phyloP scores from a whole-genome alignment of 35 echinoderm and acorn worm genomes.

The Apostichopus parvimensis region DNA sequence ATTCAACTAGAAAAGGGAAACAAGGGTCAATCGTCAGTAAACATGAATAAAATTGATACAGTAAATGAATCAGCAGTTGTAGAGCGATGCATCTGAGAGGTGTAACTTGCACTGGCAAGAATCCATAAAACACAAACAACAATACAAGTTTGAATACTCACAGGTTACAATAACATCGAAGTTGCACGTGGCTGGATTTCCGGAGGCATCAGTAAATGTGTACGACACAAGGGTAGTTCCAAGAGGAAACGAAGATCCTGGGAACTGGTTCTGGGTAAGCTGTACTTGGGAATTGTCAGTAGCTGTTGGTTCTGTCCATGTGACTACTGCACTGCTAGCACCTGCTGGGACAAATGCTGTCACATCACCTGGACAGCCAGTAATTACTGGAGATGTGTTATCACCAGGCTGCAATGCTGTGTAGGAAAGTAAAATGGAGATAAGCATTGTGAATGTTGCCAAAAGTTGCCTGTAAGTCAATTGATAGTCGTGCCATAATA shows the following conservation, averaged over 20 bases:
- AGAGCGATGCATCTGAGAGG: too few relatives aligned
- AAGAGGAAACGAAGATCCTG: conserved; percentile 44
- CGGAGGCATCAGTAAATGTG: conserved; percentile 51
- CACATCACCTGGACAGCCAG: conserved; percentile 44
- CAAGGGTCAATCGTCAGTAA: background rate
- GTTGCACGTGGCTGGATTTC: conserved; percentile 52
- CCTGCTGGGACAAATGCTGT: background rate
- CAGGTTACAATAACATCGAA: conserved; percentile 61
- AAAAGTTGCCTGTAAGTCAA: too few relatives aligned
- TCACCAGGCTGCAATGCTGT: conserved; percentile 22
- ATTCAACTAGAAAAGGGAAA: background rate
- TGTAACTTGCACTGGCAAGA: background rate
- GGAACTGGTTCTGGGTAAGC: conserved; percentile 11
- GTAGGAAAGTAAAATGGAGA: background rate
- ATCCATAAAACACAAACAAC: background rate
- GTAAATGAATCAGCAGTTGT: background rate
- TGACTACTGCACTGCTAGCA: background rate
- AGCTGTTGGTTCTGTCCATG: conserved; percentile 68
- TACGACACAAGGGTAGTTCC: conserved; percentile 58
- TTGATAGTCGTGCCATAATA: too few relatives aligned
- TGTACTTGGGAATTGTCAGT: conserved; percentile 57
- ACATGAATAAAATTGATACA: background rate
- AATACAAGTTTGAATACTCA: background rate
- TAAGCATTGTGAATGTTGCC: too few relatives aligned
- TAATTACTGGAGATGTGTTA: conserved; percentile 51